Evolutionary conservation across 2,888 invertebrate species (phyloP).

Genomic region (Prostheceraeus crozeri): DNA sequence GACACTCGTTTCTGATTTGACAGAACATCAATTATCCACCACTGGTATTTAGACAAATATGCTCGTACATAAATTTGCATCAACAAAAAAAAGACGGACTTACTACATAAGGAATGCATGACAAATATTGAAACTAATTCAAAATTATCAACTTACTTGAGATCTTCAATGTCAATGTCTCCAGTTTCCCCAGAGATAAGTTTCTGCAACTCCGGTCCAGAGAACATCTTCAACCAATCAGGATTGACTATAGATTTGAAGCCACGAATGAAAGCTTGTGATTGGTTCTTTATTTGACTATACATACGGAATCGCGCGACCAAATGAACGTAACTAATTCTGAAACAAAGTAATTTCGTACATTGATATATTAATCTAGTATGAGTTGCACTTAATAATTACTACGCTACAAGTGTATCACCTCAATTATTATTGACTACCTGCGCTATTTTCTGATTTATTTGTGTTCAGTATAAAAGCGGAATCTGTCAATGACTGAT

Average conservation of each 20-base stretch:
- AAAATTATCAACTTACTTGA: conserved; percentile 49
- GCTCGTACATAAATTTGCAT: too few species aligned
- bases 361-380: too few species aligned
- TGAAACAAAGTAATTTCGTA: too few species aligned
- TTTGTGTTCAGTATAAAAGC: too few species aligned
- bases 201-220: conserved; percentile 86
- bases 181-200: conserved; percentile 90
- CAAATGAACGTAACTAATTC: conserved; percentile 91
- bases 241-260: conserved; percentile 88
- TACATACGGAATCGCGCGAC: conserved; percentile 93
- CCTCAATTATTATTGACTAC: too few species aligned
- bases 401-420: too few species aligned
- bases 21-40: too few species aligned
- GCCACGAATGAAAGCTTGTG: conserved; percentile 86
- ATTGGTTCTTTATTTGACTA: conserved; percentile 91
- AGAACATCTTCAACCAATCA: conserved; percentile 87
- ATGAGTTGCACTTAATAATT: too few species aligned
- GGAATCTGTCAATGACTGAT: too few species aligned
- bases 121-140: neutral
- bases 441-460: too few species aligned
- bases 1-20: too few species aligned
- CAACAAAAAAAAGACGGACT: neutral
- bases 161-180: conserved; percentile 70
- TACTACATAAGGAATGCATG: neutral
- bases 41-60: too few species aligned